Percentiles rank a stretch among this genome's conserved stretches.
Evolutionary conservation across 2,113 vertebrate genomes (phyloP).

Genomic region (Sciurus niger): DNA sequence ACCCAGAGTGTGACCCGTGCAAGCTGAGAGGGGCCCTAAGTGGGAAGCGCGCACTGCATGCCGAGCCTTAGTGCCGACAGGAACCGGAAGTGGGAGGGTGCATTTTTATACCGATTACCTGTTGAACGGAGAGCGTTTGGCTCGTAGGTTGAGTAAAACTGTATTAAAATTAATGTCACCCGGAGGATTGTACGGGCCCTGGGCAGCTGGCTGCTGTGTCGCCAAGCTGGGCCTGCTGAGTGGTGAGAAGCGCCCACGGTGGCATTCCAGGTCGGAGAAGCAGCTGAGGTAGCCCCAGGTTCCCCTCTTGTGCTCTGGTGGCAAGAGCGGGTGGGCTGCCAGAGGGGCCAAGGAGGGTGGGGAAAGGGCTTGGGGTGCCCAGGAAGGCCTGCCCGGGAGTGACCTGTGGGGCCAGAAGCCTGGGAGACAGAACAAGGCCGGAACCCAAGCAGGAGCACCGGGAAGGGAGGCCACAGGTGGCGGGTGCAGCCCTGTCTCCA

Average conservation of each 20-base stretch:
- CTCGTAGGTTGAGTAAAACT: neutral
- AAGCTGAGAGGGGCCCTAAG: accelerated
- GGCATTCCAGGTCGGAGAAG: neutral
- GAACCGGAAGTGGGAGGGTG: neutral
- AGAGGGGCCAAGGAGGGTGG: neutral
- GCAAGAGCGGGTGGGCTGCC: neutral
- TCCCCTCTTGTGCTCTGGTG: neutral
- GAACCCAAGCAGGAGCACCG: neutral
- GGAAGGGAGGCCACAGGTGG: neutral
- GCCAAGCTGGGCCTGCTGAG: neutral
- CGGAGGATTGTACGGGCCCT: accelerated
- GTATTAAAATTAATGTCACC: neutral
- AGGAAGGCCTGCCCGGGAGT: neutral
- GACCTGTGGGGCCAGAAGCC: neutral
- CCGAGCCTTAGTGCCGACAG: neutral
- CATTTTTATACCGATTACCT: accelerated
- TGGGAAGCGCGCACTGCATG: accelerated
- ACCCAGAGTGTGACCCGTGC: accelerated
- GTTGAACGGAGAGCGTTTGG: neutral
- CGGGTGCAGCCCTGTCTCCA: neutral
- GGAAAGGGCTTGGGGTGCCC: neutral
- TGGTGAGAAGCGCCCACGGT: accelerated
- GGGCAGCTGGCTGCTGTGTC: neutral
- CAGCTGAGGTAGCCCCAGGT: accelerated
- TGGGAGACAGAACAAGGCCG: neutral